Evolutionary conservation across 2,797 vertebrate genomes (phyloP), one percentile per base, ranked within the genome.

Genomic region (Crax fasciolata): DNA sequence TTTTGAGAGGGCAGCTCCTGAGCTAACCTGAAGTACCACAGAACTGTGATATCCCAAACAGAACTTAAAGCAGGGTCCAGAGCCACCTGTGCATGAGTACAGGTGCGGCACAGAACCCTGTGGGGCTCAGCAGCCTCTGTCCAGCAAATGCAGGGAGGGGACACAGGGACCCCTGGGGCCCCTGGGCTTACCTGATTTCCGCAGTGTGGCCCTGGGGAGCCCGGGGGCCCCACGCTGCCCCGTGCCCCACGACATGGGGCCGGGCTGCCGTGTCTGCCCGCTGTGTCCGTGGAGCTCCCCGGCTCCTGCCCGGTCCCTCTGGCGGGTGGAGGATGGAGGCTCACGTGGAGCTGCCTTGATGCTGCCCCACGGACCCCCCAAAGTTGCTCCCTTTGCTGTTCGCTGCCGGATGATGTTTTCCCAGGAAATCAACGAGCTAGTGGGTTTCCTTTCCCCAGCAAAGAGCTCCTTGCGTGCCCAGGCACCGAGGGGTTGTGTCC

Each of bases 161-260:
- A 62, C 38, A 30, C 9, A 13, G 55, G 55, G 55, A 35, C 13
- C 12, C 5, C 5, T 0, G 3, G 43, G 73, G 76, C 2, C 49
- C 46, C 59, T 13, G 82, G 54, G 27, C 99, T 99, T 99, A 99
- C 99, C 99, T 88, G 99, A 99, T 98, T 98, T 98, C 90, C 98
- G 96, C 95, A 99, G 97, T 24, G 98, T 96, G 24, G 98, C 98
- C 91, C 97, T 93, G 97, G 97, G 98, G 83, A 98, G 97, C 79
- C 97, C 98, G 1, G 97, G 94, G 57, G 98, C 97, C 87, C 97
- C 97, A 6, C 96, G 97, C 84, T 98, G 97, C 61, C 97, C 95
- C 30, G 90, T 74, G 90, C 95, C 97, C 96, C 98, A 98, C 43
- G 98, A 98, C 98, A 98, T 97, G 91, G 35, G 59, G 58, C 66